These are phyloP conservation scores for Chinchilla lanigera DNA, from an alignment of 2,113 vertebrate genomes.

Conservation along the genomic window DNA sequence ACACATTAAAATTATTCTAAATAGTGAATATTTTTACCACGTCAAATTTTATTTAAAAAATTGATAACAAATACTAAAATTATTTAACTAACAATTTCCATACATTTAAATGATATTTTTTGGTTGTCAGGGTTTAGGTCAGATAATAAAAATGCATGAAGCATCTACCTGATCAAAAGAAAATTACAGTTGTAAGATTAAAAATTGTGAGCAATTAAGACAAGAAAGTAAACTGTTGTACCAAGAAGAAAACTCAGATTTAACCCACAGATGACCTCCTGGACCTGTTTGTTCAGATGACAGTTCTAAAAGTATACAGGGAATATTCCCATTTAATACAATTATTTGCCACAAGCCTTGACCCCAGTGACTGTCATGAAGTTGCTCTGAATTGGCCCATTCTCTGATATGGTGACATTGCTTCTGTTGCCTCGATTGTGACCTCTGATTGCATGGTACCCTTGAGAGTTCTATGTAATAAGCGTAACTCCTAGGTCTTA, in stretches of 20 bases:
- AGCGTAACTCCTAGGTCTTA: constrained; percentile 95
- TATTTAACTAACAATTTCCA: constrained; percentile 2
- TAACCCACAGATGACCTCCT: constrained; percentile 92
- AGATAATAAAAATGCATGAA: constrained; percentile 40
- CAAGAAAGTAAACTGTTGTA: constrained; percentile 75
- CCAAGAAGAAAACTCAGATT: constrained; percentile 84
- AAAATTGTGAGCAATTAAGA: constrained; percentile 79
- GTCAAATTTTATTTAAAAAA: constrained; percentile 42
- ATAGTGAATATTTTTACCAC: background rate
- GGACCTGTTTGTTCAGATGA: constrained; percentile 91
- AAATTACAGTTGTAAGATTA: constrained; percentile 72
- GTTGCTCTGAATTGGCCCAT: constrained; percentile 92
- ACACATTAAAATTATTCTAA: constrained; percentile 21
- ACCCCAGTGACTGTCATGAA: constrained; percentile 90
- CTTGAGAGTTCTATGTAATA: constrained; percentile 94
- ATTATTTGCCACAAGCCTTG: constrained; percentile 89
- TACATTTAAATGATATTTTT: background rate
- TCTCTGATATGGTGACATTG: constrained; percentile 93
- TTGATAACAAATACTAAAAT: constrained; percentile 39
- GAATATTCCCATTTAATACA: constrained; percentile 89
- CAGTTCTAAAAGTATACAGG: constrained; percentile 90
- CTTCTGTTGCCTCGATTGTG: constrained; percentile 92
- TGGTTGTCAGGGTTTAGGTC: background rate
- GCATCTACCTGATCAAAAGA: constrained; percentile 60
- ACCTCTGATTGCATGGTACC: constrained; percentile 92